phyloP scores from a whole-genome alignment of 1,140 invertebrate genomes.

The Polypedilum vanderplanki region DNA sequence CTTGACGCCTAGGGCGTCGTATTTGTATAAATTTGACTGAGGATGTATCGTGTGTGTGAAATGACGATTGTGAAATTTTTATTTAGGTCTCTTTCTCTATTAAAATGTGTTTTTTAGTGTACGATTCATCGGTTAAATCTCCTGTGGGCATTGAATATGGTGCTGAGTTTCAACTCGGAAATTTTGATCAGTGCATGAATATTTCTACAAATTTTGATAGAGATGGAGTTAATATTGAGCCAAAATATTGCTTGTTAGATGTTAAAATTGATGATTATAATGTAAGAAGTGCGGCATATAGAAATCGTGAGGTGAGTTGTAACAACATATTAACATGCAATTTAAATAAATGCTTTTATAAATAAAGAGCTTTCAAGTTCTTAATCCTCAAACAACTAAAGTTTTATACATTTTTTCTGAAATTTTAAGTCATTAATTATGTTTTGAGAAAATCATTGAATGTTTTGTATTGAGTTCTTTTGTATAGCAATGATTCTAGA shows the following conservation, averaged over 20 bases:
- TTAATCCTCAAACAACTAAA: slow-evolving; percentile 23
- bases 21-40: no score
- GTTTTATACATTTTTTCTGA: no score
- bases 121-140: slow-evolving; percentile 57
- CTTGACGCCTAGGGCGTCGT: no score
- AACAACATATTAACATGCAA: not conserved
- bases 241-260: slow-evolving; percentile 57
- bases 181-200: slow-evolving; percentile 59
- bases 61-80: no score
- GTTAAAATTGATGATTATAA: slow-evolving; percentile 43
- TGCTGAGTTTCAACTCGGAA: slow-evolving; percentile 56
- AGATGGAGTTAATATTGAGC: slow-evolving; percentile 39
- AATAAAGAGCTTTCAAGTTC: not conserved
- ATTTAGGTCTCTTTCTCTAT: no score
- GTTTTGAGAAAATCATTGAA: slow-evolving; percentile 17
- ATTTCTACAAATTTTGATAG: slow-evolving; percentile 8
- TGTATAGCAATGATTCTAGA: no score
- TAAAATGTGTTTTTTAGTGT: slow-evolving; percentile 48
- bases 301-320: slow-evolving; percentile 33
- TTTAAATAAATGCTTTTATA: no score
- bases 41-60: no score
- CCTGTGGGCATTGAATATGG: slow-evolving; percentile 55
- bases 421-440: slow-evolving; percentile 29
- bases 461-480: no score
- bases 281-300: slow-evolving; percentile 33